Evolutionary conservation across 2,888 invertebrate species (phyloP).

Genomic region (Conops quadrifasciatus): DNA sequence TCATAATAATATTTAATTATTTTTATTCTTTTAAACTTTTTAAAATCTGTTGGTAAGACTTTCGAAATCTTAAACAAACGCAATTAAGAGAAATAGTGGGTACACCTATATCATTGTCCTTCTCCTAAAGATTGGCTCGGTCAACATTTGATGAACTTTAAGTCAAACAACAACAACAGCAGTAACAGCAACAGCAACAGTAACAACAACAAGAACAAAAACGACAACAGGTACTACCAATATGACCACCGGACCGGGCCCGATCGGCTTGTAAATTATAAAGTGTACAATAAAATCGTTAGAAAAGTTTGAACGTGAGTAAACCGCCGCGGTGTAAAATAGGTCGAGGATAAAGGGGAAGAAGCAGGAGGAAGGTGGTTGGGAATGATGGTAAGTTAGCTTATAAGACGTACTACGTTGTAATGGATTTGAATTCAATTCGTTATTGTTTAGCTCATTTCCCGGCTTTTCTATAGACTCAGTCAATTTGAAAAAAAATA

Average conservation of each 20-base stretch:
- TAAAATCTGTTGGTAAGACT: no score
- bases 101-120: no score
- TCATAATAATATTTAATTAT: no score
- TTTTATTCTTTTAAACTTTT: no score
- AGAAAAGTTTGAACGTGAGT: not conserved
- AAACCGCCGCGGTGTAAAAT: no score
- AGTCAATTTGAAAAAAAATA: no score
- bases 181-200: not conserved
- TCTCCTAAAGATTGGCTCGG: not conserved
- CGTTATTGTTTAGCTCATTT: conserved; percentile 8
- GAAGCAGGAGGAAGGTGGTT: not conserved
- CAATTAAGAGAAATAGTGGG: no score
- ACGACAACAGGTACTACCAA: not conserved
- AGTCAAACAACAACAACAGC: not conserved
- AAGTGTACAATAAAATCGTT: conserved; percentile 2
- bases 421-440: not conserved
- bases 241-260: no score
- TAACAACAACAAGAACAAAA: not conserved
- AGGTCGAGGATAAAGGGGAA: not conserved
- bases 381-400: no score
- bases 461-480: conserved; percentile 3
- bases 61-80: no score
- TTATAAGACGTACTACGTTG: no score
- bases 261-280: not conserved
- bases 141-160: conserved; percentile 4